Base-by-base conservation (phyloP, 2,113 vertebrate genomes). In the Lethenteron reissneri region DNA sequence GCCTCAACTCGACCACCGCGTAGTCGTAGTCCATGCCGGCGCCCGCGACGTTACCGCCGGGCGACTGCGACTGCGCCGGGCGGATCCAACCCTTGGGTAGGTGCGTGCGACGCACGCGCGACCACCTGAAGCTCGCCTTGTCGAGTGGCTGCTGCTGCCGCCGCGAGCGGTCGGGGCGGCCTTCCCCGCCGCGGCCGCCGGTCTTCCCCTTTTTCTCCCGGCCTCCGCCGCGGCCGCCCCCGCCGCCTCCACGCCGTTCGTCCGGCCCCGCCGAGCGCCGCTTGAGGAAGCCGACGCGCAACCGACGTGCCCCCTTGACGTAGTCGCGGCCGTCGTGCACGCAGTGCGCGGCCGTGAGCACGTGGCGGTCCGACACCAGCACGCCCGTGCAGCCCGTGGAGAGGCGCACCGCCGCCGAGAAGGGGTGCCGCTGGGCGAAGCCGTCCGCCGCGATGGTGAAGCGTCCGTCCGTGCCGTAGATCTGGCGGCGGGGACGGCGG, bases 11-110 rank as follows among this genome's bases (percentile, higher is more conserved):
- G 74, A 84, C 71, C 70, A 85, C 77, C 11, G 81, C 76, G 0
- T 83, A 85, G 72, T 84, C 78, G 6, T 79, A 85, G 78, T 83
- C 81, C 83, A 83, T 81, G 75, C 81, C 82, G 75, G 80, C 74
- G 4, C 77, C 92, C 2, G 94, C 96, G 74, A 88, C 88, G 1
- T 87, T 91, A 57, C 89, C 90, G 80, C 92, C 92, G 41, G 41
- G 5, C 4, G 41, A 41, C 41, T 41, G 41, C 41, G 41, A 3
- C 41, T 41, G 41, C 81, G 71, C 78, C 80, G 82, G 82, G 71
- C 79, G 77, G 73, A 87, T 83, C 84, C 83, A 86, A 12, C 82
- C 84, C 57, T 75, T 82, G 58, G 84, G 84, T 21, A 85, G 80
- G 11, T 78, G 81, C 1, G 83, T 87, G 6, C 84, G 81, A 70